These are phyloP conservation scores for Pelagia noctiluca DNA, from an alignment of 30 jellyfish, hydroid and myxozoan species.

Conservation along the genomic window DNA sequence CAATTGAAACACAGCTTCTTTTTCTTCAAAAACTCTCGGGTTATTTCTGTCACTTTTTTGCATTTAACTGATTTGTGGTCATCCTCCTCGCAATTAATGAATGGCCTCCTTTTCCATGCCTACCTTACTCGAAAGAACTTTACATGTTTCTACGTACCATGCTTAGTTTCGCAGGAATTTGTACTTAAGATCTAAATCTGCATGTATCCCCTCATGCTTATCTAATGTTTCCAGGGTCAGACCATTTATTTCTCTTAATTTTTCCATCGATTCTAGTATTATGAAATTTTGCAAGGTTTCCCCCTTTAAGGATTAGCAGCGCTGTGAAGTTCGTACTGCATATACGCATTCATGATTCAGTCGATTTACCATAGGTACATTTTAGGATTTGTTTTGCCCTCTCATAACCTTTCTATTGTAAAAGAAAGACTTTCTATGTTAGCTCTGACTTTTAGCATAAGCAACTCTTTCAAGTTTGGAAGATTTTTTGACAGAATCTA, in stretches of 20 bases:
- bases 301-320: conserved; percentile 63
- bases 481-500: conserved; percentile 44
- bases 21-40: too few relatives aligned
- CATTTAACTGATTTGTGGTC: conserved; percentile 50
- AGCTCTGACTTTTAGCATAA: conserved; percentile 31
- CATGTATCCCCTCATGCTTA: conserved; percentile 56
- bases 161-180: conserved; percentile 57
- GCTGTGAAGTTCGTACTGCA: conserved; percentile 60
- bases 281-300: conserved; percentile 53
- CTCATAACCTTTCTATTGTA: conserved; percentile 71
- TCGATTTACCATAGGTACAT: conserved; percentile 68
- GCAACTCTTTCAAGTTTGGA: conserved; percentile 52
- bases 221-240: conserved; percentile 68
- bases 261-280: conserved; percentile 78
- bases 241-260: conserved; percentile 49
- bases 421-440: conserved; percentile 24
- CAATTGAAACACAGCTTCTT: too few relatives aligned
- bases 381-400: conserved; percentile 66
- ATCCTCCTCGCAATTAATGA: conserved; percentile 46
- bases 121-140: conserved; percentile 37
- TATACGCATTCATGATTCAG: conserved; percentile 74
- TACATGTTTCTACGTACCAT: conserved; percentile 41
- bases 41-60: conserved; percentile 35
- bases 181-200: conserved; percentile 66
- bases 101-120: conserved; percentile 32